Evolutionary conservation across 2,797 vertebrate genomes (phyloP), one percentile per base, ranked within the genome.

Genomic region (Onychomys torridus): DNA sequence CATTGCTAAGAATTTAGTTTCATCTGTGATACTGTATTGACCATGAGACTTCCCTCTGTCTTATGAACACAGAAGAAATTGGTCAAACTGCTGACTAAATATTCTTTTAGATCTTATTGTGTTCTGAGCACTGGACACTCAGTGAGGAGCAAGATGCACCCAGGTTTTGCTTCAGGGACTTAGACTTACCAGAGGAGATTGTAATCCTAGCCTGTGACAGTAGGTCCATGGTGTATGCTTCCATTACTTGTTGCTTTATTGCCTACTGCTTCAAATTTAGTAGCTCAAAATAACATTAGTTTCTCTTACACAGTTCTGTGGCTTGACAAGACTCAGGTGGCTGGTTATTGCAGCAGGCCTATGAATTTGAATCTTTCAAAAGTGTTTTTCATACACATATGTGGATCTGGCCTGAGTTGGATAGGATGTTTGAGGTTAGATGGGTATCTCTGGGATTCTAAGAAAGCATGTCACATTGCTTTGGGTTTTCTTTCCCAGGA

Each of bases 1-100:
- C 1, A 37, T 81, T 52, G 93, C 65, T 96, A 27, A 65, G 32
- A 77, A 91, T 96, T 69, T 89, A 75, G 17, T 89, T 95, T 73
- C 21, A 23, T 55, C 13, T 93, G 59, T 76, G 69, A 91, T 57
- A 37, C 13, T 55, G 43, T 67, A 12, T 89, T 89, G 76, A 69
- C 23, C 21, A 13, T 40, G 19, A 14, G 21, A 59, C 52, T 55
- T 75, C 89, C 55, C 86, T 94, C 88, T 43, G 13, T 69, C 79
- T 63, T 37, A 6, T 14, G 71, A 71, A 29, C 59, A 55, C 57
- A 92, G 73, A 86, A 73, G 46, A 4, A 95, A 21, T 69, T 84
- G 19, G 86, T 77, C 40, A 88, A 49, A 87, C 14, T 71, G 1
- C 92, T 94, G 32, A 16, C 77, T 90, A 73, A 75, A 34, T 71